Base-by-base conservation (phyloP, 1,140 invertebrate genomes). In the Bombus vancouverensis region DNA sequence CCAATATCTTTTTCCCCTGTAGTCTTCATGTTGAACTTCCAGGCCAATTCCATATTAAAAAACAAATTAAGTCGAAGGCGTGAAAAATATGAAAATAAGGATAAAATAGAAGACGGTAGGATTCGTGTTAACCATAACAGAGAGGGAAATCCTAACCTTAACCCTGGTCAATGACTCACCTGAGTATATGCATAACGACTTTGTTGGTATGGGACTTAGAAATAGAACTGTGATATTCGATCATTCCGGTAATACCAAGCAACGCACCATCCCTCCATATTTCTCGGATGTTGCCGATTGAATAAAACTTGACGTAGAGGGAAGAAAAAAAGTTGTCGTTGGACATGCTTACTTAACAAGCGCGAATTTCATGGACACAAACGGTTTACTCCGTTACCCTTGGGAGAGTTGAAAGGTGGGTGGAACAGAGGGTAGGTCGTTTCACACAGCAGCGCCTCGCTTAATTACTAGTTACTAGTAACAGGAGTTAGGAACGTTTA, bases 381-480 rank as follows among this genome's bases (percentile, higher is more conserved):
- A 83, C 84, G 83, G 85, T 91, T 90, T 85, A 86, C 83, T 70
- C 72, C 47, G n/a, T 83, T 78, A 91, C 81, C 78, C 83, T 83
- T 65, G 79, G 81, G 74, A 91, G 39, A 78, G 76, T 71, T 76
- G 86, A 88, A 91, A 85, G 86, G 81, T 85, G 74, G 77, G 59
- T 81, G 85, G 71, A 81, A 81, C 39, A 80, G 82, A 87, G 72
- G 85, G 59, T 90, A 86, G 88, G 78, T 91, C 92, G 89, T 93
- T 93, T 93, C 92, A 93, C 92, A 93, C 91, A 91, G 92, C 91
- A 92, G 89, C 92, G 90, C 92, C 89, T 92, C 90, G 92, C 88
- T 93, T 93, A 93, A 93, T 93, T 93, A 92, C 93, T 91, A 93
- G 92, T 92, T 93, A 92, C 90, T 91, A 89, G 92, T 92, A 93